phyloP scores from a whole-genome alignment of 2,113 vertebrate genomes.

The Oplegnathus fasciatus region DNA sequence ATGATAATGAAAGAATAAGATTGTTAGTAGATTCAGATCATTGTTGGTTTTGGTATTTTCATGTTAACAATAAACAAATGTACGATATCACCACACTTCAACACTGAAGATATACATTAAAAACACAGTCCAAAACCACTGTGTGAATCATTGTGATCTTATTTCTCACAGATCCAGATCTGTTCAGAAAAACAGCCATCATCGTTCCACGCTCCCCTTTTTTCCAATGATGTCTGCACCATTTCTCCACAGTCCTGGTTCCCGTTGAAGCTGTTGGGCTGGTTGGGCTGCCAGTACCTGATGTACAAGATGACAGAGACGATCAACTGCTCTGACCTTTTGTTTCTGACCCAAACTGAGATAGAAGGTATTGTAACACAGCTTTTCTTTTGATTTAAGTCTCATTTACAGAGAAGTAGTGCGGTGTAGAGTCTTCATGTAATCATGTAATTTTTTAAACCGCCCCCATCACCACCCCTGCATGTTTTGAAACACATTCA shows the following conservation, averaged over 20 bases:
- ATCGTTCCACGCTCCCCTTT: constrained; percentile 54
- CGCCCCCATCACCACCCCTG: background rate
- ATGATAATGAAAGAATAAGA: background rate
- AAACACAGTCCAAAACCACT: no score
- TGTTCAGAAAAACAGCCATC: constrained; percentile 23
- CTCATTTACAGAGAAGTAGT: constrained; percentile 15
- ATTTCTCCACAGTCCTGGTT: constrained; percentile 68
- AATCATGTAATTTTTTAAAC: background rate
- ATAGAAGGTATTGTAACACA: background rate
- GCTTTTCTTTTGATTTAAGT: background rate
- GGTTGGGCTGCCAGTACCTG: constrained; percentile 59
- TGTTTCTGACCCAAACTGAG: constrained; percentile 8
- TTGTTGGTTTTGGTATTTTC: background rate
- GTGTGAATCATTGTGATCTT: background rate
- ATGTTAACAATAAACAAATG: background rate
- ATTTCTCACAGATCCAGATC: constrained; percentile 63
- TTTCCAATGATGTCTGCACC: fast-evolving
- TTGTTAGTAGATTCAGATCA: background rate
- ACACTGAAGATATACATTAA: background rate
- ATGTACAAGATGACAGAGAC: background rate
- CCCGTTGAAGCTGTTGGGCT: constrained; percentile 49
- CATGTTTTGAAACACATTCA: constrained; percentile 13
- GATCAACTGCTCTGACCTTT: background rate
- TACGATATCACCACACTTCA: background rate
- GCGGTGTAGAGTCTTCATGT: background rate